These are phyloP conservation scores for Theretra japonica DNA, from an alignment of 2,888 invertebrate species.

Conservation along the genomic window DNA sequence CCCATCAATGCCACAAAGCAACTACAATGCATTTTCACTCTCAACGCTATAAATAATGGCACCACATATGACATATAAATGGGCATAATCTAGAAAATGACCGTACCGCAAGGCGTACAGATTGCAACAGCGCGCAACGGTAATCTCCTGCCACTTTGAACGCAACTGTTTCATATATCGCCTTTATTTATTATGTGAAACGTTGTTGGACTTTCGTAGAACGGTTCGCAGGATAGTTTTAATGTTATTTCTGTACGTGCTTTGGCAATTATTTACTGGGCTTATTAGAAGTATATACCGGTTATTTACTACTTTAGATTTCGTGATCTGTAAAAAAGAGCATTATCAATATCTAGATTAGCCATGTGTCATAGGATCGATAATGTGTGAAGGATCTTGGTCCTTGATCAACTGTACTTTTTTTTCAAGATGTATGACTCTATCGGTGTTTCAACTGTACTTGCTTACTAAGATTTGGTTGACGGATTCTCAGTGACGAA, in stretches of 20 bases:
- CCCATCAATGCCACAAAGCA: not conserved
- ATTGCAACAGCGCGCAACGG: slow-evolving; percentile 25
- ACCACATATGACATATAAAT: slow-evolving; percentile 28
- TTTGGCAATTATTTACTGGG: not conserved
- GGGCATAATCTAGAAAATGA: slow-evolving; percentile 20
- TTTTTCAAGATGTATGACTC: too few relatives aligned
- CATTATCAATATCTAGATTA: too few relatives aligned
- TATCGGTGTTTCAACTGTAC: too few relatives aligned
- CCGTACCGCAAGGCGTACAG: slow-evolving; percentile 26
- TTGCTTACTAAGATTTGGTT: too few relatives aligned
- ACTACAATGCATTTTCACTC: slow-evolving; percentile 14
- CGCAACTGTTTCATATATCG: slow-evolving; percentile 9
- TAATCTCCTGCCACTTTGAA: slow-evolving; percentile 2
- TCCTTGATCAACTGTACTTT: too few relatives aligned
- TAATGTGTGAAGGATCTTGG: too few relatives aligned
- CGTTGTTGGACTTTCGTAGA: not conserved
- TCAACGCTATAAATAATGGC: slow-evolving; percentile 20
- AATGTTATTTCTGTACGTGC: not conserved
- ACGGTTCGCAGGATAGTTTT: slow-evolving; percentile 7
- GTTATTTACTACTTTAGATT: too few relatives aligned
- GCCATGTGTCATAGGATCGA: too few relatives aligned
- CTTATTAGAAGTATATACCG: too few relatives aligned
- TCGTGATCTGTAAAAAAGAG: too few relatives aligned
- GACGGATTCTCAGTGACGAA: too few relatives aligned
- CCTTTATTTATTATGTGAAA: not conserved